Conservation (phyloP, 2,888 invertebrate species). For the Plebejus melissa region DNA sequence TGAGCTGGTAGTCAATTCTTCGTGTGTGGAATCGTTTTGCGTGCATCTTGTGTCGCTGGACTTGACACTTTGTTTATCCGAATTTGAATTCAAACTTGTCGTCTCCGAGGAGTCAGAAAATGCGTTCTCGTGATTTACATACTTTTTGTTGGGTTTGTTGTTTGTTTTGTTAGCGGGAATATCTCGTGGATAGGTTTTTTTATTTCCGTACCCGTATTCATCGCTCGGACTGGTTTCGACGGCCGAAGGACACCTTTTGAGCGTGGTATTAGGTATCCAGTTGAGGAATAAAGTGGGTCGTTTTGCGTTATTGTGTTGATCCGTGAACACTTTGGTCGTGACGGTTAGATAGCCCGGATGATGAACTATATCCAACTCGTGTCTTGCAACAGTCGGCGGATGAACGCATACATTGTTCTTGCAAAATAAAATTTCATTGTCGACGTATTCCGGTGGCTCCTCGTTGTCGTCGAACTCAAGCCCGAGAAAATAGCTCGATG, state of each 20-base stretch:
- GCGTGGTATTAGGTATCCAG: constrained; percentile 96
- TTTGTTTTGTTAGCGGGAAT: constrained; percentile 45
- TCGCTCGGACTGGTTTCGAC: constrained; percentile 80
- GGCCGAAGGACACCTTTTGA: constrained; percentile 90
- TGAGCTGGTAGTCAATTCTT: constrained; percentile 62
- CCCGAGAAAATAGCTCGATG: constrained; percentile 88
- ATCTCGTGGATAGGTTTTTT: constrained; percentile 51
- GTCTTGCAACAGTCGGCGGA: constrained; percentile 90
- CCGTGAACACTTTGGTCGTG: constrained; percentile 88
- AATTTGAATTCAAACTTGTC: constrained; percentile 71
- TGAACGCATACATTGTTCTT: constrained; percentile 99
- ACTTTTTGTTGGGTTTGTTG: constrained; percentile 53
- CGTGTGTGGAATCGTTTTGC: constrained; percentile 64
- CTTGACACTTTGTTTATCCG: constrained; percentile 73
- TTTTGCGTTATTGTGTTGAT: constrained; percentile 86
- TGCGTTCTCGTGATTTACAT: constrained; percentile 64
- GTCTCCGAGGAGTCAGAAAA: constrained; percentile 78
- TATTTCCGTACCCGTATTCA: constrained; percentile 58
- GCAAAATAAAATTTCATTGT: constrained; percentile 91
- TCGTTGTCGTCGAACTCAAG: constrained; percentile 81
- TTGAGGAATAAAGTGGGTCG: constrained; percentile 91
- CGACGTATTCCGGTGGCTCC: constrained; percentile 83
- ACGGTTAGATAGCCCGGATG: constrained; percentile 95
- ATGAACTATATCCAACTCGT: constrained; percentile 90
- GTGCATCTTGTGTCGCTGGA: constrained; percentile 66